Evolutionary conservation across 2,888 invertebrate genomes (phyloP), one percentile per base, ranked within the genome.

Genomic region (Adela reaumurella): DNA sequence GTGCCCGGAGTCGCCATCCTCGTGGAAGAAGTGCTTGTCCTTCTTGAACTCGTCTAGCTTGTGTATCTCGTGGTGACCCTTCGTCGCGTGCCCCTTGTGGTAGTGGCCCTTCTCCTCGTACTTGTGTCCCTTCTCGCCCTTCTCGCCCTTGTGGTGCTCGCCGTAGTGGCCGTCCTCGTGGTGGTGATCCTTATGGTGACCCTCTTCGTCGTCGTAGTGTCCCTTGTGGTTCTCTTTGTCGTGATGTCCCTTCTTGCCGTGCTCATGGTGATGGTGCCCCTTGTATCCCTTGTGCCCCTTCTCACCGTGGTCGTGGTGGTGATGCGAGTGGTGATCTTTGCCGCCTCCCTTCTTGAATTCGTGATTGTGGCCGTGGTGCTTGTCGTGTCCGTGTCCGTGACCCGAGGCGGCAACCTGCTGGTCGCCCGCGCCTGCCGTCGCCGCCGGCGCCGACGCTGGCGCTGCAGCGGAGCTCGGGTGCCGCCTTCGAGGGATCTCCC

Each of bases 21-120:
- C 92, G 58, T 92, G 92, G 67, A 87, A 91, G 84, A 90, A 92
- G 62, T 90, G 87, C 62, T 92, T 92, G 60, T 92, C 88, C 67
- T 92, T 92, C 64, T 91, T 90, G 70, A 85, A 90, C 68, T 92
- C 92, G 66, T 93, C 90, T 52, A 89, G 70, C 62, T 93, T 92
- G 70, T 93, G 90, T 6, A 92, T 82, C 64, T 91, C 88, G 63
- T 93, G 92, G 56, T 90, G 89, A 50, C 93, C 92, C 67, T 92
- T 90, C 56, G 91, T 92, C 53, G 87, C 88, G 70, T 92, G 92
- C 0, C 92, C 92, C 62, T 92, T 92, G 54, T 89, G 89, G 66
- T 88, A 92, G 56, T 85, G 84, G 10, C 91, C 91, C 52, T 85
- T 83, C 57, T 86, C 85, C 55, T 78, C 83, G 59, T 82, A 85